These are phyloP conservation scores for Eufriesea mexicana DNA, from an alignment of 1,140 invertebrate genomes.

Conservation along the genomic window DNA sequence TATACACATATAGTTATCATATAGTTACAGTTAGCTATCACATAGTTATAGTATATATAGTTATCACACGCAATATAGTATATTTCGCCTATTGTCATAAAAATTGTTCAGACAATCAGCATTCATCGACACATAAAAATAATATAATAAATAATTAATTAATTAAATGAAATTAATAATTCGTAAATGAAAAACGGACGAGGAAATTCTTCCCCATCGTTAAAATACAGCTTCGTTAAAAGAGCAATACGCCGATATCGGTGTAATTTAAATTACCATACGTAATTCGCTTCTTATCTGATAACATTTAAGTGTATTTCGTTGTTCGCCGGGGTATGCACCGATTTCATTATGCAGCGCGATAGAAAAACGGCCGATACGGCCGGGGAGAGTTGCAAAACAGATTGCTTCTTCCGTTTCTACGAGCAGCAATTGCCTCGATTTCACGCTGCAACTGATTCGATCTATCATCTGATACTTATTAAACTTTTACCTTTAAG, in stretches of 20 bases:
- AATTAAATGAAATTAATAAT: too few relatives aligned
- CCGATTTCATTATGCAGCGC: neutral
- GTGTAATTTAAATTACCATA: neutral
- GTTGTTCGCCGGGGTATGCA: neutral
- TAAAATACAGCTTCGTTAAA: neutral
- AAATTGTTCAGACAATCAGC: too few relatives aligned
- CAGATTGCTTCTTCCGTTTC: constrained; percentile 30
- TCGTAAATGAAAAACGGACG: neutral
- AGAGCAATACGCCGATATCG: neutral
- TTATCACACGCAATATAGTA: too few relatives aligned
- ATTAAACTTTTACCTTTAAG: constrained; percentile 39
- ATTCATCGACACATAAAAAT: neutral
- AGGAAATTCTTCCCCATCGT: too few relatives aligned
- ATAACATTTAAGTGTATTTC: constrained; percentile 21
- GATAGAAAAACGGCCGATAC: neutral
- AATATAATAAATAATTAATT: too few relatives aligned
- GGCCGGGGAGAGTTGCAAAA: constrained; percentile 22
- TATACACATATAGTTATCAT: too few relatives aligned
- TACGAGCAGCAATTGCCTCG: constrained; percentile 24
- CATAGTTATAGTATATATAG: too few relatives aligned
- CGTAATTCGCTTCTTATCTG: neutral
- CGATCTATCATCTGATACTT: constrained; percentile 33
- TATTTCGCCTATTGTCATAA: too few relatives aligned
- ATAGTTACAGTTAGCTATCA: too few relatives aligned
- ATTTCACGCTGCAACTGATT: constrained; percentile 39